phyloP scores from a whole-genome alignment of 1,140 invertebrate genomes.

The Anastrepha obliqua region DNA sequence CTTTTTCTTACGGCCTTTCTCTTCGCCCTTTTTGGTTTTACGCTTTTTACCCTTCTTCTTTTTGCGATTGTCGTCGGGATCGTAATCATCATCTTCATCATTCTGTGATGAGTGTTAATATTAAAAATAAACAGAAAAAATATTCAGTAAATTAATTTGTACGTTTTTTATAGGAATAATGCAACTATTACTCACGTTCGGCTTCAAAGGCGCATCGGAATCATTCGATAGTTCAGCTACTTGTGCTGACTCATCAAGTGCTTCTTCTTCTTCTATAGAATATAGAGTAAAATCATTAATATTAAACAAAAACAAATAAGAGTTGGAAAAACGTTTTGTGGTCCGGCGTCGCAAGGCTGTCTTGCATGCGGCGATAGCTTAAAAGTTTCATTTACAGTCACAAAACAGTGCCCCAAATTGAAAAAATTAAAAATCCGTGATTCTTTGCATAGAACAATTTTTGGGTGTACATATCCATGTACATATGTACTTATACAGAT shows the following conservation, averaged over 20 bases:
- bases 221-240: constrained; percentile 71
- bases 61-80: constrained; percentile 87
- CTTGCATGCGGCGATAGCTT: no score
- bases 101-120: constrained; percentile 68
- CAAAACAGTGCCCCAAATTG: no score
- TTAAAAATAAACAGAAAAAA: not conserved
- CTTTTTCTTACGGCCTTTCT: constrained; percentile 93
- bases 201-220: constrained; percentile 71
- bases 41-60: constrained; percentile 94
- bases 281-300: not conserved
- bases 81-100: constrained; percentile 91
- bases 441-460: no score
- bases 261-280: constrained; percentile 69
- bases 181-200: constrained; percentile 65
- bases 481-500: no score
- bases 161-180: not conserved
- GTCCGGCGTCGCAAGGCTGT: not conserved
- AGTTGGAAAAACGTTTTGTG: not conserved
- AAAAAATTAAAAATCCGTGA: no score
- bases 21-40: constrained; percentile 89
- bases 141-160: not conserved
- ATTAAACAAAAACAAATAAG: not conserved
- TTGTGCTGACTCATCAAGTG: constrained; percentile 68
- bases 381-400: no score
- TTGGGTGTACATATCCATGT: no score